These are phyloP conservation scores for Habroteleia sp. DNA, from an alignment of 2,888 invertebrate species.

Conservation along the genomic window DNA sequence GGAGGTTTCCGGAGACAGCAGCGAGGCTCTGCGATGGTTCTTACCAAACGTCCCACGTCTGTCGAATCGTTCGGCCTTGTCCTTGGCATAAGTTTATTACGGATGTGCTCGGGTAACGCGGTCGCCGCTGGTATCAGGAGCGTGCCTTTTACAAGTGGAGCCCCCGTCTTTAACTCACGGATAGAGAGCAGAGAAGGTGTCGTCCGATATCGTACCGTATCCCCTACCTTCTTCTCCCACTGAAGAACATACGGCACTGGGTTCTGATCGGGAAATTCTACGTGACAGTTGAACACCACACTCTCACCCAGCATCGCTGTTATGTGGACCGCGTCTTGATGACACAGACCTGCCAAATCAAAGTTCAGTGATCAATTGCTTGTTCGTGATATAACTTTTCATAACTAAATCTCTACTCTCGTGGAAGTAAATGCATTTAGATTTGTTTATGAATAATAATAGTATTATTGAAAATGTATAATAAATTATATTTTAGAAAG, in stretches of 20 bases:
- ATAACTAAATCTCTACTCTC: too few relatives aligned
- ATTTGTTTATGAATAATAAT: too few relatives aligned
- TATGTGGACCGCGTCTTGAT: constrained; percentile 97
- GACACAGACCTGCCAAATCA: constrained; percentile 85
- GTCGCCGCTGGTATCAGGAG: constrained; percentile 71
- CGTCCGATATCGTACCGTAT: constrained; percentile 92
- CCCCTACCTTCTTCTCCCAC: constrained; percentile 99
- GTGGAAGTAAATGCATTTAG: too few relatives aligned
- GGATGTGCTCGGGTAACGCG: constrained; percentile 67
- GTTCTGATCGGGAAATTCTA: constrained; percentile 97
- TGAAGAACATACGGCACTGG: constrained; percentile 98
- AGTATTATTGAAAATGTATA: too few relatives aligned
- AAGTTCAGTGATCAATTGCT: constrained; percentile 51
- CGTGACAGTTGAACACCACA: constrained; percentile 98
- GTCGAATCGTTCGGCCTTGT: constrained; percentile 64
- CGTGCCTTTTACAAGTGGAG: constrained; percentile 72
- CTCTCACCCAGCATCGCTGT: constrained; percentile 98
- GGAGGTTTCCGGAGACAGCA: constrained; percentile 67
- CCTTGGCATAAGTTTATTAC: constrained; percentile 64
- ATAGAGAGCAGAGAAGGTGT: constrained; percentile 80
- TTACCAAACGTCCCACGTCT: constrained; percentile 69
- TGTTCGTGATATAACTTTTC: too few relatives aligned
- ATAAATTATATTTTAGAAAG: too few relatives aligned
- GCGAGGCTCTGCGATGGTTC: constrained; percentile 54
- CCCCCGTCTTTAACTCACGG: constrained; percentile 80